Base-by-base conservation (phyloP, 2,797 vertebrate species). In the Zalophus californianus region DNA sequence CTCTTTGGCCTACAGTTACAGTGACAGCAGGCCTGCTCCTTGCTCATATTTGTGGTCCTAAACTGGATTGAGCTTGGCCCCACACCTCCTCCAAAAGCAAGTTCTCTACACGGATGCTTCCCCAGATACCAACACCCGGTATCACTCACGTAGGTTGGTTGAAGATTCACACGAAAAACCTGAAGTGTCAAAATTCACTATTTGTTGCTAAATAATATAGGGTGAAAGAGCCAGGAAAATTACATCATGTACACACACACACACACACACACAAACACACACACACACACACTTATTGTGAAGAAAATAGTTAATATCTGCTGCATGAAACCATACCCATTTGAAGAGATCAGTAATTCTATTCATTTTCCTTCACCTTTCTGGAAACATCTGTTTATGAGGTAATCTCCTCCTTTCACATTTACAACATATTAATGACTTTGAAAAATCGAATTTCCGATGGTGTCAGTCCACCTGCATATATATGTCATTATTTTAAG, bases 281-380 rank as follows among this genome's bases (percentile, higher is more conserved):
- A 68, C 27, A 78, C 14, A 79, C 3, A 5, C n/a, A 9, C 13
- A n/a, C 16, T 48, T 41, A 85, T 27, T 62, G 1, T 32, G 14
- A 96, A 88, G 35, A 90, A 92, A 87, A 78, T 29, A 58, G 32
- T 80, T 72, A 50, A 72, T 54, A 75, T 75, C 58, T 78, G 38
- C 52, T 95, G 41, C 77, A 96, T 70, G 35, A 88, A 92, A 87
- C 50, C 13, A 77, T 27, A n/a, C 60, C 29, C 25, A 52, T 48
- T 75, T 66, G 68, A 77, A 88, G 25, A n/a, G 70, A 85, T 35
- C 23, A 91, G 32, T 64, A 38, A 94, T 85, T 48, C 62, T 75
- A 44, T 15, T 77, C 58, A 93, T 86, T 82, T 94, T 91, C 62
- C 68, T 86, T 90, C 56, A 56, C 54, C 25, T 91, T 90, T 83